A percentile compares a stretch with the other conserved stretches of the same genome.
phyloP scores from a whole-genome alignment of 2,888 invertebrate genomes.

The Tillus elongatus region DNA sequence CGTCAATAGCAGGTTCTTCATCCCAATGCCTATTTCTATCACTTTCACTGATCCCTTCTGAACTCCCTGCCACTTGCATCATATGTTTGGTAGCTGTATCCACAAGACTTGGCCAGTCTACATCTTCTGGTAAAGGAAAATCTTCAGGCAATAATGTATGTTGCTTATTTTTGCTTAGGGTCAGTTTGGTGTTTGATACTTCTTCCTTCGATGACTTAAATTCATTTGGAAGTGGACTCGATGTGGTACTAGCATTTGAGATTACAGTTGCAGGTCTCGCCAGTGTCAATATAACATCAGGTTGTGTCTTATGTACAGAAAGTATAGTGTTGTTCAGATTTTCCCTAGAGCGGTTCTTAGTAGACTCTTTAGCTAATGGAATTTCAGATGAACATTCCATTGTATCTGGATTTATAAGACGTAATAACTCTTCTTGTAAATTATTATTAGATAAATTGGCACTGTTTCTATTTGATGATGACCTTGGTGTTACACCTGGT shows the following conservation, averaged over 20 bases:
- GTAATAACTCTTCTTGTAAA: constrained; percentile 78
- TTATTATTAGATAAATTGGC: constrained; percentile 53
- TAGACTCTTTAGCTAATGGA: constrained; percentile 23
- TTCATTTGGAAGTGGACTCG: constrained; percentile 48
- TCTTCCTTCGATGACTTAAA: constrained; percentile 51
- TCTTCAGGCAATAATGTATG: constrained; percentile 35
- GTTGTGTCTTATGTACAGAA: constrained; percentile 37
- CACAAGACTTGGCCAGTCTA: constrained; percentile 74
- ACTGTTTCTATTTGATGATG: constrained; percentile 49
- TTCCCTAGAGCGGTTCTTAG: constrained; percentile 32
- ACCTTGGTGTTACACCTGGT: constrained; percentile 42
- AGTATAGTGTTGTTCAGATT: constrained; percentile 35
- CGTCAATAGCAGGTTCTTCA: constrained; percentile 39
- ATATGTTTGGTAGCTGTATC: constrained; percentile 64
- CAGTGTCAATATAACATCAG: constrained; percentile 54
- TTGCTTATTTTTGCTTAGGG: constrained; percentile 28
- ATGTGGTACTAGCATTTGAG: constrained; percentile 53
- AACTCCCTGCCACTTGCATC: constrained; percentile 26
- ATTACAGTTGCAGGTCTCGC: constrained; percentile 59
- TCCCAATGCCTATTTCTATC: constrained; percentile 35
- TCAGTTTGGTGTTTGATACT: constrained; percentile 32
- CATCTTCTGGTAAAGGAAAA: constrained; percentile 58
- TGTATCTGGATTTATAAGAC: constrained; percentile 74
- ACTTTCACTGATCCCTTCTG: constrained; percentile 15
- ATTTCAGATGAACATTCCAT: constrained; percentile 34